Evolutionary conservation across 2,888 invertebrate species (phyloP), one percentile per base, ranked within the genome.

Genomic region (Ectemnius continuus): DNA sequence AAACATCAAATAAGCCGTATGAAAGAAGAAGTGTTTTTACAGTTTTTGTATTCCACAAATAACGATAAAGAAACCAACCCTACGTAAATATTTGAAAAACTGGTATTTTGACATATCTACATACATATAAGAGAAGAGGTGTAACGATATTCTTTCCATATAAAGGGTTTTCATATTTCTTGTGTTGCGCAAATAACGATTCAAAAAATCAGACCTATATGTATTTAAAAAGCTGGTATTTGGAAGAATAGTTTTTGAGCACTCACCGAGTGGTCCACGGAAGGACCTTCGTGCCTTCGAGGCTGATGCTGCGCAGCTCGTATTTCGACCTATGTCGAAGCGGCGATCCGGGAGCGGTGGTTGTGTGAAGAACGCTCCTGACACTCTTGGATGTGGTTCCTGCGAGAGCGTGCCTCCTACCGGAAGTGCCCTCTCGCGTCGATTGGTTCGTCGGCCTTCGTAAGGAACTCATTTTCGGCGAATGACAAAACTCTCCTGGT

Each of bases 261-360:
- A 73, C 85, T 87, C 63, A 90, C 91, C 90, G 87, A 48, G 87
- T 70, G 0, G 91, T 91, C 91, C 91, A 91, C 28, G 91, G 91
- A 13, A 91, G 80, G 36, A 91, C 90, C 72, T 89, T 89, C 81
- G 88, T 88, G 20, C 91, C 89, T 84, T 91, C 91, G 81, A 91
- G 91, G 81, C 91, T 91, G 85, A 91, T 91, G 81, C 91, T 91
- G 58, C 91, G 82, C 58, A 91, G 82, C 79, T 91, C 91, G 81
- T 91, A 91, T 78, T 91, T 91, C 79, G 89, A 86, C 52, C 90
- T 83, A 45, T 88, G 84, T 16, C 88, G 84, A 20, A 90, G 85
- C 1, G 90, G 87, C 3, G 89, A 89, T 5, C 86, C 86, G 0
- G 86, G 86, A 8, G 81, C 72, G 14, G 79, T 71, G 2, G 64